These are phyloP conservation scores for Coecobrya sp. DNA, from an alignment of 2,888 invertebrate genomes.

Conservation along the genomic window DNA sequence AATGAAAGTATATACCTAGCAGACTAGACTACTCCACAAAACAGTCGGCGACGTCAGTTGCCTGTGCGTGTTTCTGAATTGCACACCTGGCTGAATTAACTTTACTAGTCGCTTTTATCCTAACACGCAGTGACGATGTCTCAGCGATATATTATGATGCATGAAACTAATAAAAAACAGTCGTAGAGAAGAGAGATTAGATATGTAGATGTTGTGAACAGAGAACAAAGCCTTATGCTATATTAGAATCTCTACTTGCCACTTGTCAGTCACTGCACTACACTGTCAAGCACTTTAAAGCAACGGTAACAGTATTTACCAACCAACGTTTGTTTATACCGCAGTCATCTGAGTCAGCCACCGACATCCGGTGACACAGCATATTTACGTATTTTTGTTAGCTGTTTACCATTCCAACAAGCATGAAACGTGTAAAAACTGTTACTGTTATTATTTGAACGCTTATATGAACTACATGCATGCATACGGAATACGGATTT, in stretches of 20 bases:
- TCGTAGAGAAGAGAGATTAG: constrained; percentile 24
- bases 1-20: background rate
- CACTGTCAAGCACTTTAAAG: constrained; percentile 10
- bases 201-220: too few species aligned
- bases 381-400: background rate
- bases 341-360: constrained; percentile 45
- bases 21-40: background rate
- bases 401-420: background rate
- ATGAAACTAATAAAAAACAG: constrained; percentile 39
- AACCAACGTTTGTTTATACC: constrained; percentile 23
- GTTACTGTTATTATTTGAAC: background rate
- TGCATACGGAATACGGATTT: background rate
- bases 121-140: background rate
- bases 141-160: constrained; percentile 32
- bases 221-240: background rate
- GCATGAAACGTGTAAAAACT: background rate
- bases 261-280: constrained; percentile 49
- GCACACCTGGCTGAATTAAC: constrained; percentile 69
- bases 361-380: constrained; percentile 69
- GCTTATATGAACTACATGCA: background rate
- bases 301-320: constrained; percentile 49
- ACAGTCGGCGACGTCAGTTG: constrained; percentile 37
- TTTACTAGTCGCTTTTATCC: constrained; percentile 22
- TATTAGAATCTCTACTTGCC: constrained; percentile 16
- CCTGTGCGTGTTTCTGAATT: constrained; percentile 67